Evolutionary conservation across 2,797 vertebrate genomes (phyloP).

Genomic region (Emys orbicularis): DNA sequence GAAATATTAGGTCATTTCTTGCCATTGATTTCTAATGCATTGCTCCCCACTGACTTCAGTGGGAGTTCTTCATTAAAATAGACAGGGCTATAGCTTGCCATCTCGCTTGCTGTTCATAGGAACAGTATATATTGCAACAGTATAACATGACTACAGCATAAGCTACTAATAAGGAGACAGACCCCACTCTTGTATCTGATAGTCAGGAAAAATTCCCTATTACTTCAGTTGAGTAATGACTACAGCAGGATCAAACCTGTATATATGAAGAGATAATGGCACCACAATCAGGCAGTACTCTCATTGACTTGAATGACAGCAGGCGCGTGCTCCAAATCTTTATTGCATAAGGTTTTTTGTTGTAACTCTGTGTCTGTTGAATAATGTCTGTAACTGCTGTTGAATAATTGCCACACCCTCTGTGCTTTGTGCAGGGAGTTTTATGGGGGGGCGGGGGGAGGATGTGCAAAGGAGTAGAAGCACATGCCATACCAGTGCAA

Average conservation of each 20-base stretch:
- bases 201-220: background rate
- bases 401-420: background rate
- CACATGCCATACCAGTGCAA: background rate
- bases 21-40: background rate
- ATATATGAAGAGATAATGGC: background rate
- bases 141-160: background rate
- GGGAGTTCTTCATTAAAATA: background rate
- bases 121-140: background rate
- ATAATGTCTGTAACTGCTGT: background rate
- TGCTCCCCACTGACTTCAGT: conserved; percentile 28
- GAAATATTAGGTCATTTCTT: conserved; percentile 21
- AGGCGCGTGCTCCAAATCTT: background rate
- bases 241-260: background rate
- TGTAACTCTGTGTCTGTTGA: background rate
- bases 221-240: background rate
- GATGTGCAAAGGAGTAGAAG: background rate
- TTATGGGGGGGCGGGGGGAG: background rate
- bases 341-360: background rate
- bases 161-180: conserved; percentile 26
- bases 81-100: conserved; percentile 35
- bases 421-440: background rate
- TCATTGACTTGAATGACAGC: background rate
- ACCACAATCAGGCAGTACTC: background rate
- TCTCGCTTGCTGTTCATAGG: background rate
- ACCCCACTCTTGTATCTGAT: background rate